Evolutionary conservation across 2,113 vertebrate species (phyloP).

Genomic region (Monopterus albus): DNA sequence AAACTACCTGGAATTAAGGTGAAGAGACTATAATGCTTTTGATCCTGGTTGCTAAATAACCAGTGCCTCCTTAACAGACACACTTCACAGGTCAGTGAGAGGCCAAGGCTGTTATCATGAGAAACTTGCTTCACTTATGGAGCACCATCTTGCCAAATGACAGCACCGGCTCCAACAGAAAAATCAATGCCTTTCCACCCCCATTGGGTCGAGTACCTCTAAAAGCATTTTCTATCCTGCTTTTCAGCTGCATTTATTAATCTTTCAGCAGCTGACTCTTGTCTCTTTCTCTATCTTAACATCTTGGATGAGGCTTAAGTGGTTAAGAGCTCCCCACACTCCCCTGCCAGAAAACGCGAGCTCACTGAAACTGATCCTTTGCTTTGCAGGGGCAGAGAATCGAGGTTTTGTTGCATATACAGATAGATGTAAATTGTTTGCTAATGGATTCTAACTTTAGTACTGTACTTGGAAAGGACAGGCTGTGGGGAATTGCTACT

Average conservation of each 20-base stretch:
- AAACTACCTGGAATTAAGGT: slow-evolving; percentile 39
- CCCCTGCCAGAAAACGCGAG: not conserved
- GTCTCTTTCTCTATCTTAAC: slow-evolving; percentile 56
- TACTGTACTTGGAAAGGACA: not conserved
- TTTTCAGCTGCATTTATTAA: slow-evolving; percentile 69
- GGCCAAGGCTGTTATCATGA: slow-evolving; percentile 57
- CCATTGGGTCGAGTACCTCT: slow-evolving; percentile 38
- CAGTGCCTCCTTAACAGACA: slow-evolving; percentile 33
- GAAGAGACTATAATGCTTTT: slow-evolving; percentile 19
- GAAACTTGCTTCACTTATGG: slow-evolving; percentile 43
- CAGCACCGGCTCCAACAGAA: slow-evolving; percentile 56
- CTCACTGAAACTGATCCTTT: slow-evolving; percentile 2
- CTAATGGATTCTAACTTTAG: slow-evolving; percentile 5
- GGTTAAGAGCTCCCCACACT: slow-evolving; percentile 14
- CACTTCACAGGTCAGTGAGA: slow-evolving; percentile 56
- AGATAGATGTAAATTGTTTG: not conserved
- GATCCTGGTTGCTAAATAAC: slow-evolving; percentile 51
- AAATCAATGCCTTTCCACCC: slow-evolving; percentile 68
- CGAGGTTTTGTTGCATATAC: not conserved
- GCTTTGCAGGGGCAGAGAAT: not conserved
- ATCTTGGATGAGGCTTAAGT: slow-evolving; percentile 63
- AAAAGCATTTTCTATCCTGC: slow-evolving; percentile 66
- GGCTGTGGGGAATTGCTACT: not conserved
- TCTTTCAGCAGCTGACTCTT: slow-evolving; percentile 70
- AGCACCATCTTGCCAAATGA: slow-evolving; percentile 57